These are phyloP conservation scores for Taurulus bubalis DNA, from an alignment of 2,113 vertebrate genomes.

Conservation along the genomic window DNA sequence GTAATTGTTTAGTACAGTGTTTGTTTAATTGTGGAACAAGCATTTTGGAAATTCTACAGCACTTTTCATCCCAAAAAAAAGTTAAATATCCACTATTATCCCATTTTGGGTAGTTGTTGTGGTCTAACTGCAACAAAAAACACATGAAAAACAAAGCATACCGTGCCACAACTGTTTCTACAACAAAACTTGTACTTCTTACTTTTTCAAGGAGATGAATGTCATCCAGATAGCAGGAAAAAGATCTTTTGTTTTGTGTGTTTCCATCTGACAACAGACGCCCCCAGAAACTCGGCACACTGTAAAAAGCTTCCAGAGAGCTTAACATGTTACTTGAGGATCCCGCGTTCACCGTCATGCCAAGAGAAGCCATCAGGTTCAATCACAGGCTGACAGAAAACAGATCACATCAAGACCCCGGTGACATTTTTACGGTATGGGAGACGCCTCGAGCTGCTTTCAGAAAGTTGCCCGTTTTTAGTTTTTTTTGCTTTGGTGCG, in stretches of 20 bases:
- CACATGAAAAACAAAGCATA: slow-evolving; percentile 15
- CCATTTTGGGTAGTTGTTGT: slow-evolving; percentile 42
- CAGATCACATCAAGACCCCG: slow-evolving; percentile 51
- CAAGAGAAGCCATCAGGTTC: slow-evolving; percentile 58
- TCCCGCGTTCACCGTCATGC: slow-evolving; percentile 29
- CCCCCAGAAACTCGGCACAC: slow-evolving; percentile 6
- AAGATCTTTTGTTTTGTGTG: not conserved
- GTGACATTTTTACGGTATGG: slow-evolving; percentile 45
- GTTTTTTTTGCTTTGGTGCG: slow-evolving; percentile 30
- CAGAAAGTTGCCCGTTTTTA: slow-evolving; percentile 29
- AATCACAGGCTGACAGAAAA: slow-evolving; percentile 59
- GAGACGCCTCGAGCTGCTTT: slow-evolving; percentile 45
- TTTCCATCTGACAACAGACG: slow-evolving; percentile 25
- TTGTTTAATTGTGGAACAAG: slow-evolving; percentile 48
- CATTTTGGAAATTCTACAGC: slow-evolving; percentile 9
- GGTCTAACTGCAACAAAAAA: slow-evolving; percentile 16
- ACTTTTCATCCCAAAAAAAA: slow-evolving; percentile 33
- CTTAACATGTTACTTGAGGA: slow-evolving; percentile 45
- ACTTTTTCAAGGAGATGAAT: not conserved
- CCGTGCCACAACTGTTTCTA: not conserved
- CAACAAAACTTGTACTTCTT: slow-evolving; percentile 6
- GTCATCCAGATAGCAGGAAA: not conserved
- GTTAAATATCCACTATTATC: slow-evolving; percentile 30
- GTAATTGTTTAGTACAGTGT: slow-evolving; percentile 30
- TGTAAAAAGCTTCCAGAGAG: not conserved